A percentile compares a stretch with the other conserved stretches of the same genome.
These are phyloP conservation scores for Anas platyrhynchos DNA, from an alignment of 2,113 vertebrate genomes.

Conservation along the genomic window DNA sequence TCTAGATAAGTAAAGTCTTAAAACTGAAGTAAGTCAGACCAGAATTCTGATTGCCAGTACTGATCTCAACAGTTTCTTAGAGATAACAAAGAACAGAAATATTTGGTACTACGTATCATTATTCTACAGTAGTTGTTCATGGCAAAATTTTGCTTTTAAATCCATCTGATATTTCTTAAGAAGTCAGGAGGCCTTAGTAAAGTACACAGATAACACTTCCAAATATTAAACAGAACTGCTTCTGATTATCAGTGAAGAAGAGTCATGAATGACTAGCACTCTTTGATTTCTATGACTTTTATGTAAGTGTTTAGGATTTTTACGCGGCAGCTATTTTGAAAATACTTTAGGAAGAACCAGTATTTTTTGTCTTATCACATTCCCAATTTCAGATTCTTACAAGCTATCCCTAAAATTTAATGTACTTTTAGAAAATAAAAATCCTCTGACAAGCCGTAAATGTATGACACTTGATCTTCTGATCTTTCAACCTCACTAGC, in stretches of 20 bases:
- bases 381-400: not conserved
- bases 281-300: not conserved
- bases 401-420: not conserved
- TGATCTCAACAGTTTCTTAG: not conserved
- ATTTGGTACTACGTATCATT: not conserved
- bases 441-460: not conserved
- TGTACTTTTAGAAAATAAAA: not conserved
- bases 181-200: not conserved
- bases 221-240: not conserved
- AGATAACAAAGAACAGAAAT: not conserved
- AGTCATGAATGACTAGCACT: not conserved
- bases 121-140: not conserved
- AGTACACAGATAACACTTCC: not conserved
- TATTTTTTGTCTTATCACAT: not conserved
- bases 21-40: not conserved
- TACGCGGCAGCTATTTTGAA: not conserved
- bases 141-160: not conserved
- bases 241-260: not conserved
- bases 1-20: not conserved
- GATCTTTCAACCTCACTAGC: not conserved
- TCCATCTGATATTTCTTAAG: not conserved
- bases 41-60: not conserved
- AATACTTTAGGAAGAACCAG: not conserved
- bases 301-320: not conserved
- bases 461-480: not conserved